phyloP scores from a whole-genome alignment of 2,888 invertebrate genomes.

The Chirona hameri region DNA sequence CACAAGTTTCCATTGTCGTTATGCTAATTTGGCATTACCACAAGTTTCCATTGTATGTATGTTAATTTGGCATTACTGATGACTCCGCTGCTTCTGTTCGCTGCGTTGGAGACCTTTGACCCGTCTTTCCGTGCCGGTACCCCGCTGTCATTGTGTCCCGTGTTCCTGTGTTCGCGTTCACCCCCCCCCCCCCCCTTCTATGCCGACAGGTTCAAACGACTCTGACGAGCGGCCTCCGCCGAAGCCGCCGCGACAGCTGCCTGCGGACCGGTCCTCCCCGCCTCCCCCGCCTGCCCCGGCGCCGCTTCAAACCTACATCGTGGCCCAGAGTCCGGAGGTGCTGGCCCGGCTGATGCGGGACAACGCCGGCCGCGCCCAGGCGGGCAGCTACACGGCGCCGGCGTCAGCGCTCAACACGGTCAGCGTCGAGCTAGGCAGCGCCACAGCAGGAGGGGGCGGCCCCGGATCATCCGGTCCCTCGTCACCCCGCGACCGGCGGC shows the following conservation, averaged over 20 bases:
- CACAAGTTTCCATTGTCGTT: no score
- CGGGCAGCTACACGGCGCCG: conserved; percentile 81
- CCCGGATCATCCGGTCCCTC: no score
- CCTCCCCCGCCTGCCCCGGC: conserved; percentile 9
- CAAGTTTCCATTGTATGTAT: no score
- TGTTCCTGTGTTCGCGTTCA: no score
- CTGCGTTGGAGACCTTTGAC: no score
- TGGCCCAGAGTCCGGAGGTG: conserved; percentile 84
- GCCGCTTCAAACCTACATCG: conserved; percentile 74
- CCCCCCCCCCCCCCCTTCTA: not conserved
- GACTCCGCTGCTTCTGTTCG: no score
- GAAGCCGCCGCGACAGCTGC: conserved; percentile 28
- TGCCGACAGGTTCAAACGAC: not conserved
- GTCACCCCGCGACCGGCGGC: no score
- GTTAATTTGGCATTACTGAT: no score
- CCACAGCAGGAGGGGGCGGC: no score
- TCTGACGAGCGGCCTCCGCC: conserved; percentile 13
- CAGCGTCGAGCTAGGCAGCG: conserved; percentile 63
- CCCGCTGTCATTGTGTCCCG: no score
- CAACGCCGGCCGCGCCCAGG: conserved; percentile 69
- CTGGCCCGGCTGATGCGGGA: conserved; percentile 82
- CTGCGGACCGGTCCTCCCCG: conserved; percentile 29
- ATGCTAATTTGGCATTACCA: no score
- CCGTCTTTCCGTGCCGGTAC: no score
- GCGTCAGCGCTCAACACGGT: conserved; percentile 93